These are phyloP conservation scores for Lophius americanus DNA, from an alignment of 2,797 vertebrate species.

Conservation along the genomic window DNA sequence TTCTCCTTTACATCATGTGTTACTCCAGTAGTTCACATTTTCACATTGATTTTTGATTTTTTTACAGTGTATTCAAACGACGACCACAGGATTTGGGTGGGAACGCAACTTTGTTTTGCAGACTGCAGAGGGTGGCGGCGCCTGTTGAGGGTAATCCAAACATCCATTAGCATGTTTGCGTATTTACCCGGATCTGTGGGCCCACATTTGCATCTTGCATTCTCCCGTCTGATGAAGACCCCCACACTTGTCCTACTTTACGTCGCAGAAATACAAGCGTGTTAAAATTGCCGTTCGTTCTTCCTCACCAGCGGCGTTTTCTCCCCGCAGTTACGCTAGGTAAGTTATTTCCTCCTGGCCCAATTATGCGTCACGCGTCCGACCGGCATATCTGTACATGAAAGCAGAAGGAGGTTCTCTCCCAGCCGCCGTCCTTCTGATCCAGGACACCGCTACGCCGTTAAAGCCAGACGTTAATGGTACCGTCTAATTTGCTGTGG, in stretches of 20 bases:
- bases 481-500: conserved; percentile 75
- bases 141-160: too few species aligned
- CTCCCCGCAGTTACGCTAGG: conserved; percentile 38
- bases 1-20: too few species aligned
- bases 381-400: conserved; percentile 62
- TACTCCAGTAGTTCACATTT: too few species aligned
- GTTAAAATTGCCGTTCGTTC: conserved; percentile 50
- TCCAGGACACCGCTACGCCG: conserved; percentile 56
- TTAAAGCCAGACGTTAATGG: conserved; percentile 73
- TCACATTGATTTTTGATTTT: too few species aligned
- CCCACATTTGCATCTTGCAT: conserved; percentile 19
- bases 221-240: conserved; percentile 17
- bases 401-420: conserved; percentile 69
- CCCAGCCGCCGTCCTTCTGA: conserved; percentile 64
- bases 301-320: conserved; percentile 51
- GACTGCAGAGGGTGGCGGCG: too few species aligned
- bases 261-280: conserved; percentile 46
- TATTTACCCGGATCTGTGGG: conserved; percentile 4
- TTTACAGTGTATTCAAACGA: too few species aligned
- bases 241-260: conserved; percentile 56
- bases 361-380: conserved; percentile 42
- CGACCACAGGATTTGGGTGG: too few species aligned
- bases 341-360: conserved; percentile 48
- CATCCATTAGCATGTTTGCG: too few species aligned
- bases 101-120: too few species aligned